These are phyloP conservation scores for Rhogogaster chlorosoma DNA, from an alignment of 2,888 invertebrate genomes.

Conservation along the genomic window DNA sequence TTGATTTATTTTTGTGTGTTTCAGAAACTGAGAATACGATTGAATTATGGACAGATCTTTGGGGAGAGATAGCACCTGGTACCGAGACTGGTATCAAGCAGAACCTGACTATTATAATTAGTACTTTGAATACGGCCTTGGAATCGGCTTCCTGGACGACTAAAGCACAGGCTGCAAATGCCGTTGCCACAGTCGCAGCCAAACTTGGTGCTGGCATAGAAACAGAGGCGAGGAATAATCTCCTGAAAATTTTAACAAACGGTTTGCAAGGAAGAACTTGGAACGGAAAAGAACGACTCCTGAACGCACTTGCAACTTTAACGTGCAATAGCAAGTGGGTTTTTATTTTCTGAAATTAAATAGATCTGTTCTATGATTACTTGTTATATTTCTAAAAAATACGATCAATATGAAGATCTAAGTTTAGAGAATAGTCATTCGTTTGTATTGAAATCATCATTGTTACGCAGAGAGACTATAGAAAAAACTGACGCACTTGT, in stretches of 20 bases:
- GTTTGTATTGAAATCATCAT: background rate
- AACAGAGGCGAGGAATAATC: slow-evolving; percentile 82
- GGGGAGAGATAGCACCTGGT: slow-evolving; percentile 94
- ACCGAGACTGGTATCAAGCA: slow-evolving; percentile 90
- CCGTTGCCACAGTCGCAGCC: slow-evolving; percentile 89
- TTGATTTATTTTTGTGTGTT: slow-evolving; percentile 33
- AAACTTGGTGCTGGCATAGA: slow-evolving; percentile 84
- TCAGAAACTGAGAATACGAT: slow-evolving; percentile 81
- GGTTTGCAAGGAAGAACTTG: slow-evolving; percentile 92
- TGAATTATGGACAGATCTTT: slow-evolving; percentile 92
- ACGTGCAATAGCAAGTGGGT: slow-evolving; percentile 85
- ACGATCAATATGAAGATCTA: background rate
- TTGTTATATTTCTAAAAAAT: background rate
- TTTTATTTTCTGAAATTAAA: slow-evolving; percentile 39
- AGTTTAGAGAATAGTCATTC: slow-evolving; percentile 2
- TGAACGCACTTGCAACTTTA: slow-evolving; percentile 88
- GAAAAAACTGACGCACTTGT: slow-evolving; percentile 75
- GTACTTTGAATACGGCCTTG: slow-evolving; percentile 85
- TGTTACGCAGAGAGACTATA: slow-evolving; percentile 74
- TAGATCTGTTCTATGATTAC: slow-evolving; percentile 2
- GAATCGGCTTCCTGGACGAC: slow-evolving; percentile 93
- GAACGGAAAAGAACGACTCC: slow-evolving; percentile 92
- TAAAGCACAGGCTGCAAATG: slow-evolving; percentile 91
- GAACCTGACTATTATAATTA: slow-evolving; percentile 86
- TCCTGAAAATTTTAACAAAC: slow-evolving; percentile 84